phyloP scores from a whole-genome alignment of 2,888 invertebrate species.

The Allophyes oxyacanthae region DNA sequence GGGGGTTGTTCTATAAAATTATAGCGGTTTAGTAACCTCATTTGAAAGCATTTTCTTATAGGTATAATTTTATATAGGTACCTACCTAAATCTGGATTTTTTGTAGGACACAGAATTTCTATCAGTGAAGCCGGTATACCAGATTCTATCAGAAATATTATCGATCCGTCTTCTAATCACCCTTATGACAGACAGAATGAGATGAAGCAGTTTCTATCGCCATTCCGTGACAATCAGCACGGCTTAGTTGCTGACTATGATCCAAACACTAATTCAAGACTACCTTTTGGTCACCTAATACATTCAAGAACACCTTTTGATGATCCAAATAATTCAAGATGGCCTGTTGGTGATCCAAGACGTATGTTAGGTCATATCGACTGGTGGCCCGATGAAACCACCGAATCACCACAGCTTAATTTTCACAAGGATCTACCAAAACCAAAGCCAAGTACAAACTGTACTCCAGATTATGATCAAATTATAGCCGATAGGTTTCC shows the following conservation, averaged over 20 bases:
- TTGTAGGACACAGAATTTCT: conserved; percentile 29
- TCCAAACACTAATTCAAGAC: conserved; percentile 1
- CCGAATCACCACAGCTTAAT: conserved; percentile 6
- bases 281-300: neutral
- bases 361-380: neutral
- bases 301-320: neutral
- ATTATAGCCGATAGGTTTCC: conserved; percentile 47
- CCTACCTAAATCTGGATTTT: neutral
- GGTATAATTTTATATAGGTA: no score
- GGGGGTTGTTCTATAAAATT: no score
- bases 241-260: neutral
- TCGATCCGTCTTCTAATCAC: conserved; percentile 3
- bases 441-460: neutral
- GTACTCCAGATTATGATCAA: conserved; percentile 23
- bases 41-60: no score
- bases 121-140: conserved; percentile 21
- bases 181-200: neutral
- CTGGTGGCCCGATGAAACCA: neutral
- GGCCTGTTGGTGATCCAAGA: neutral
- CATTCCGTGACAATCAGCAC: conserved; percentile 4
- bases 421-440: neutral
- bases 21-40: no score
- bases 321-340: neutral
- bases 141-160: conserved; percentile 29
- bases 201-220: conserved; percentile 13